Evolutionary conservation across 2,113 vertebrate genomes (phyloP), one percentile per base, ranked within the genome.

Genomic region (Pristiophorus japonicus): DNA sequence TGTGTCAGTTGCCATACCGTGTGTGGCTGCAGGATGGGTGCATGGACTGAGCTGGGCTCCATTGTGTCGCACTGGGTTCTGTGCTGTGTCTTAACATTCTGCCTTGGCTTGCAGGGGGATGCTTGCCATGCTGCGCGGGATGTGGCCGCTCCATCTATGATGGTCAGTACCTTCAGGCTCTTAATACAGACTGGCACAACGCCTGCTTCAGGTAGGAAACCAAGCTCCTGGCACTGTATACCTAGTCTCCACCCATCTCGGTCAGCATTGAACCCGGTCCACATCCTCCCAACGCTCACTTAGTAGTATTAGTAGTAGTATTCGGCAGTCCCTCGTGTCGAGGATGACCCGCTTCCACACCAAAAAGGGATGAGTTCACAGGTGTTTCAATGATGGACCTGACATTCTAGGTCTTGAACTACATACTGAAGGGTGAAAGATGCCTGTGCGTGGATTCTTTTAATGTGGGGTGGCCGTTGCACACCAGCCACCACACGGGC

Each of bases 121-220:
- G 98, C 96, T 97, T 99, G 98, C 99, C 99, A 16, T 96, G 98
- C 96, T 99, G 99, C 97, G 98, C 98, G 0, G 98, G 98, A 97
- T 99, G 99, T 30, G 97, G 98, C 97, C 98, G 98, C 96, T 98
- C 97, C 96, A 99, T 99, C 97, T 99, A 98, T 75, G 99, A 99
- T 12, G 98, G 98, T 95, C 99, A 99, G 97, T 99, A 99, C 96
- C 98, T 99, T 96, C 99, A 99, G 98, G 99, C 99, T 1, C 98
- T 99, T 96, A 98, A 97, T 88, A 97, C 97, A 0, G 98, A 99
- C 97, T 99, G 99, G 99, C 99, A 99, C 66, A 96, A 98, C 0
- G 96, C 98, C 97, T 99, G 99, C 97, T 99, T 99, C 98, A 98
- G 99, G 99, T 99, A 98, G 95, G 97, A 78, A 0, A 14, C 45